Base-by-base conservation (phyloP, 2,113 vertebrate genomes). In the Halcyon senegalensis region DNA sequence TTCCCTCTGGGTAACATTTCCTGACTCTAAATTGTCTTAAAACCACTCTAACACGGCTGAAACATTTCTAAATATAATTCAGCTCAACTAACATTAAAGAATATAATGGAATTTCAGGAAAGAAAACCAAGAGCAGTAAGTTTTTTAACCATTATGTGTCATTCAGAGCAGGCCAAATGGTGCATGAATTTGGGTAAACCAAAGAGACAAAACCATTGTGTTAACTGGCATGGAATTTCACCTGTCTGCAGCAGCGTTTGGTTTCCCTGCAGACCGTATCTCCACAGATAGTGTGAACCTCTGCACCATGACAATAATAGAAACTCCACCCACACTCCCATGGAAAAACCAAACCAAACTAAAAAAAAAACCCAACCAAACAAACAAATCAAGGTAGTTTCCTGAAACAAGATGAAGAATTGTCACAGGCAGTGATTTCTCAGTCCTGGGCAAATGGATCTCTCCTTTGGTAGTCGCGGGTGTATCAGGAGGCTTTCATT, bases 1-100 rank as follows among this genome's bases (percentile, higher is more conserved):
- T 93, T 95, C 96, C 93, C 89, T 95, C 91, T 73, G 87, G 91
- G 91, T 96, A 91, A 94, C 28, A 85, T 96, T 96, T 96, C 82
- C 87, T 95, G 92, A 66, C 68, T 83, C 84, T 88, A 93, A 96
- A 96, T 94, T 96, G 84, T 96, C 94, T 96, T 95, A 91, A 94
- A 96, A 95, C 84, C 91, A 91, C 93, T 95, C 87, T 94, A 79
- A 97, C 73, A 50, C 1, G 8, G 70, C 84, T 94, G 87, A 94
- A 95, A 87, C 91, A 85, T 93, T 93, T 95, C 75, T 83, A 90
- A 93, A 92, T 96, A 87, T 91, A 95, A 93, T 96, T 89, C 87
- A 64, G 43, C 81, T 91, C 91, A 48, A 28, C 66, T 91, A 72
- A 51, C 2, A 3, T 73, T 68, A 50, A 82, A 75, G 89, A 89